These are phyloP conservation scores for Probaryconus sp. DNA, from an alignment of 1,140 invertebrate genomes.

Conservation along the genomic window DNA sequence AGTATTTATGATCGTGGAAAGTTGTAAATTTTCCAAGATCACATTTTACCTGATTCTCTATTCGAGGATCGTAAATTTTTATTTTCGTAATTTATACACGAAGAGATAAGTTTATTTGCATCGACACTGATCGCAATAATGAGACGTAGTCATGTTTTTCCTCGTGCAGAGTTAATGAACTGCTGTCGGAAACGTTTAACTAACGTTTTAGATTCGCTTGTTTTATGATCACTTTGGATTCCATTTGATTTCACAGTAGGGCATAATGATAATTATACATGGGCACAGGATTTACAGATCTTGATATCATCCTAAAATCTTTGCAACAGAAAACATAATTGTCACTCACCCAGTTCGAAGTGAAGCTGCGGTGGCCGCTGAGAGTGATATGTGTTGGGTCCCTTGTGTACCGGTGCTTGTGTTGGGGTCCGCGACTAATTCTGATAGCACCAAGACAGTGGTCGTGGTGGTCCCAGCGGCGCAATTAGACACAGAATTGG, in stretches of 20 bases:
- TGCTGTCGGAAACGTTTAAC: conserved; percentile 47
- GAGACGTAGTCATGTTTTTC: conserved; percentile 31
- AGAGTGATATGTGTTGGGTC: conserved; percentile 68
- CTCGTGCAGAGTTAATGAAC: conserved; percentile 29
- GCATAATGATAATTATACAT: neutral
- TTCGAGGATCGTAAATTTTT: conserved; percentile 25
- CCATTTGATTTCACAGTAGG: conserved; percentile 29
- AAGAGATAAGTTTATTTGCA: conserved; percentile 42
- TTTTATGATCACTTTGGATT: conserved; percentile 30
- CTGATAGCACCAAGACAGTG: conserved; percentile 79
- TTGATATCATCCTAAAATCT: neutral
- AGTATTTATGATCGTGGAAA: conserved; percentile 35
- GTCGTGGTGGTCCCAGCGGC: conserved; percentile 75
- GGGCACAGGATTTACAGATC: neutral
- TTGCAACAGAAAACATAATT: conserved; percentile 6
- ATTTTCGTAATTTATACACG: conserved; percentile 33
- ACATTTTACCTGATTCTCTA: conserved; percentile 28
- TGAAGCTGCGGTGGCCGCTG: conserved; percentile 67
- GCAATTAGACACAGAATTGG: conserved; percentile 68
- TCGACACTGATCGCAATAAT: conserved; percentile 48
- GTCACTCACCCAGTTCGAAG: conserved; percentile 73
- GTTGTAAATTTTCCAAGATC: conserved; percentile 43
- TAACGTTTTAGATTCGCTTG: conserved; percentile 10
- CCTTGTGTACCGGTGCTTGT: conserved; percentile 60
- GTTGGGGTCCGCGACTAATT: conserved; percentile 75